Conservation (phyloP, 2,888 invertebrate genomes). For the Drosophila cyrtoloma region DNA sequence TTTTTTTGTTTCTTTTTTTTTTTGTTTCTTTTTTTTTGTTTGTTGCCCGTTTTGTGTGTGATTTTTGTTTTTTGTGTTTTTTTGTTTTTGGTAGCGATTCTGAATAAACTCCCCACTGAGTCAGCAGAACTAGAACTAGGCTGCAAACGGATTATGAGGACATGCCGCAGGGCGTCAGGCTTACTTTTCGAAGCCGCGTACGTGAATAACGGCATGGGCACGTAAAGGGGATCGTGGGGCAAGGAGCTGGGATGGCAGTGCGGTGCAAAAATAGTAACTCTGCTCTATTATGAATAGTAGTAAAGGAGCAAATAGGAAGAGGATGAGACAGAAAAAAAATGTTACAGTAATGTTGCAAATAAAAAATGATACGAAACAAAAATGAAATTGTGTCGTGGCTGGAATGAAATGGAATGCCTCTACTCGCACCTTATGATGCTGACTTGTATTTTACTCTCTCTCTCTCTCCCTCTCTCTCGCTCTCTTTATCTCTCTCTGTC, state of each 20-base stretch:
- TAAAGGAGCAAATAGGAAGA: constrained; percentile 40
- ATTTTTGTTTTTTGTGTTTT: constrained; percentile 3
- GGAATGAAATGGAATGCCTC: constrained; percentile 8
- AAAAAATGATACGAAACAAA: constrained; percentile 62
- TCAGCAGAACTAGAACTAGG: constrained; percentile 75
- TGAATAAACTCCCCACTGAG: constrained; percentile 65
- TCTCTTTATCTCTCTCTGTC: neutral
- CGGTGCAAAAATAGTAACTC: constrained; percentile 63
- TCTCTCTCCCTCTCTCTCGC: too few relatives aligned
- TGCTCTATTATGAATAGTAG: constrained; percentile 70
- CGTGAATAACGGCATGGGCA: constrained; percentile 70
- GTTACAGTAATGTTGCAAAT: constrained; percentile 38
- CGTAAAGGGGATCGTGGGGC: constrained; percentile 38
- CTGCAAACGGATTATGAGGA: constrained; percentile 80
- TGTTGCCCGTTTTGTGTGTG: neutral
- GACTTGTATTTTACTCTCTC: constrained; percentile 48
- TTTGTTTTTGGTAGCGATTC: constrained; percentile 12
- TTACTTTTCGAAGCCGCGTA: constrained; percentile 74
- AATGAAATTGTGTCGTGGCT: constrained; percentile 68
- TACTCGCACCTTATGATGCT: constrained; percentile 54
- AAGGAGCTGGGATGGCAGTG: constrained; percentile 3
- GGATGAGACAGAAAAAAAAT: constrained; percentile 19
- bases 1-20: neutral
- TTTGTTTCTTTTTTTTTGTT: neutral
- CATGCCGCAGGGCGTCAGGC: constrained; percentile 77